Evolutionary conservation across 2,113 vertebrate species (phyloP).

Genomic region (Calidris pugnax): DNA sequence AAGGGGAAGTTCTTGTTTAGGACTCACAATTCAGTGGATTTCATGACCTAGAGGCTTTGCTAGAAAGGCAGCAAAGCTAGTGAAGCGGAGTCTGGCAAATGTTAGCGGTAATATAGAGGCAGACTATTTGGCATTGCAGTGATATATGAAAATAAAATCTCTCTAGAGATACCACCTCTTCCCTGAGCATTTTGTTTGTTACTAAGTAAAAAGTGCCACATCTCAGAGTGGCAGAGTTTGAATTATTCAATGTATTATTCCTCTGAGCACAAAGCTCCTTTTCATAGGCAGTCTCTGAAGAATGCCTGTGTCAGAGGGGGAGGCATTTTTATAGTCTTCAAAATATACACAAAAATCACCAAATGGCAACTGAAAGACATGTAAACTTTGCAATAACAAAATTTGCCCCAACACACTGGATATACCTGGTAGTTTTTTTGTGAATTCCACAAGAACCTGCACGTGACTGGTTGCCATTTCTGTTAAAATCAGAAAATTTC

Average conservation of each 20-base stretch:
- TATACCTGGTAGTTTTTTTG: slow-evolving; percentile 95
- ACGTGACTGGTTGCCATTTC: slow-evolving; percentile 98
- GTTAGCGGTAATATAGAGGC: not conserved
- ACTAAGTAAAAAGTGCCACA: not conserved
- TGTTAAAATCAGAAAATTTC: slow-evolving; percentile 94
- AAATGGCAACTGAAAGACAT: not conserved
- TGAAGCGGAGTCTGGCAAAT: not conserved
- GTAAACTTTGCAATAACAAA: not conserved
- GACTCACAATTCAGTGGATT: not conserved
- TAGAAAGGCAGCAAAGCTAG: not conserved
- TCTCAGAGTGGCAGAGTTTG: not conserved
- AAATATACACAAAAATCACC: not conserved
- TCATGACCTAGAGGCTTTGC: not conserved
- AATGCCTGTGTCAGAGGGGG: not conserved
- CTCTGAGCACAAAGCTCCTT: not conserved
- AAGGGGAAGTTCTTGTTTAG: not conserved
- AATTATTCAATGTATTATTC: not conserved
- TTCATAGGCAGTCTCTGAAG: not conserved
- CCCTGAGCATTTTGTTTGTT: not conserved
- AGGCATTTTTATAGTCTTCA: not conserved
- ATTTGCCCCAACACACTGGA: not conserved
- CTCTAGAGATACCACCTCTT: not conserved
- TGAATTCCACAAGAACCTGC: slow-evolving; percentile 97
- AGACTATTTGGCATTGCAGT: not conserved
- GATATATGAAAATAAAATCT: not conserved